Evolutionary conservation across 2,797 vertebrate species (phyloP).

Genomic region (Okamejei kenojei): DNA sequence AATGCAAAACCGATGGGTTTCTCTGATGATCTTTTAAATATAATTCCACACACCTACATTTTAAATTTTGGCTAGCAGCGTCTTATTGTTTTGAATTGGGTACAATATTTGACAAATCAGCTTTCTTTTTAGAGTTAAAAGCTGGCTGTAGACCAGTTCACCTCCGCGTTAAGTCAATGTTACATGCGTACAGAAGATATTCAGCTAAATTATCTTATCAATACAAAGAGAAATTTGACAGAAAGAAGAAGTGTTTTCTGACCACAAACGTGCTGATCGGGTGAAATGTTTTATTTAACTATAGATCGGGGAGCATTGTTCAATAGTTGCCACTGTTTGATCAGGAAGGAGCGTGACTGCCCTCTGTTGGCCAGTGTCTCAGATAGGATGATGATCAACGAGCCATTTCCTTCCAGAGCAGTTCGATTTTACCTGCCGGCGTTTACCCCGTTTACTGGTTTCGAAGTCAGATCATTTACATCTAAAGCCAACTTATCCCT

Average conservation of each 20-base stretch:
- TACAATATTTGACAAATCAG: constrained; percentile 9
- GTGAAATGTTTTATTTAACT: constrained; percentile 58
- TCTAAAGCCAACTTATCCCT: not conserved
- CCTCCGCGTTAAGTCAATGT: constrained; percentile 56
- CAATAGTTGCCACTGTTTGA: constrained; percentile 53
- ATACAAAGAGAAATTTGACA: constrained; percentile 63
- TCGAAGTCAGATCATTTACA: not conserved
- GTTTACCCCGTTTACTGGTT: not conserved
- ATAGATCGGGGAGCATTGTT: constrained; percentile 60
- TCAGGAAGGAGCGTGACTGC: constrained; percentile 58
- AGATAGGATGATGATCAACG: not conserved
- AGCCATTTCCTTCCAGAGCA: not conserved
- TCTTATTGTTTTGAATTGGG: not conserved
- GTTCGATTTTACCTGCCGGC: not conserved
- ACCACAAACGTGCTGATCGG: constrained; percentile 65
- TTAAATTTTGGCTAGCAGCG: not conserved
- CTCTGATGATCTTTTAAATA: not conserved
- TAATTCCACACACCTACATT: not conserved
- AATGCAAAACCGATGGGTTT: not conserved
- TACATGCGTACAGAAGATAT: constrained; percentile 61
- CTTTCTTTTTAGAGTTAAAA: not conserved
- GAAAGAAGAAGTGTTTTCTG: constrained; percentile 67
- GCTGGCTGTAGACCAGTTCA: not conserved
- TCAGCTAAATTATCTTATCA: constrained; percentile 67
- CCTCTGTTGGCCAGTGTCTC: constrained; percentile 64